Evolutionary conservation across 2,888 invertebrate species (phyloP).

Genomic region (Thymelicus lineola): DNA sequence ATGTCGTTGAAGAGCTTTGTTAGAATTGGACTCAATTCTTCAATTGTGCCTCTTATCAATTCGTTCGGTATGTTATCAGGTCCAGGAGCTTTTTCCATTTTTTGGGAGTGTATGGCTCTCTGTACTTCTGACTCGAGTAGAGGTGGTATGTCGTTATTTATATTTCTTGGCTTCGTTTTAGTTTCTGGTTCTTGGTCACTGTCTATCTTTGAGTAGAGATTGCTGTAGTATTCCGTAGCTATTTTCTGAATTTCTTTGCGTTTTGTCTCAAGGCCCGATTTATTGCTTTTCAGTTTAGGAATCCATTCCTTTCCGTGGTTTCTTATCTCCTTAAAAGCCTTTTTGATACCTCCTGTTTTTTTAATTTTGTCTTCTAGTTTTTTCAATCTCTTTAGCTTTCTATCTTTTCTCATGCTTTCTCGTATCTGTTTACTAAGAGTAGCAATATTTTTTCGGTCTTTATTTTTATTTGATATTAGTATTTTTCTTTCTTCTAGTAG

Average conservation of each 20-base stretch:
- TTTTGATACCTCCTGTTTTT: conserved; percentile 44
- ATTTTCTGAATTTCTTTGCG: not conserved
- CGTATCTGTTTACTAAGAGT: conserved; percentile 41
- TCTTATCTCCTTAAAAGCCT: conserved; percentile 42
- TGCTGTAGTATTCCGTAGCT: no score
- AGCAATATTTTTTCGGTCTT: no score
- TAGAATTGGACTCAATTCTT: conserved; percentile 4
- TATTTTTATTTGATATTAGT: no score
- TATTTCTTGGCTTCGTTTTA: not conserved
- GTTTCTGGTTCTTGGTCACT: not conserved
- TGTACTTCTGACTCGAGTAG: not conserved
- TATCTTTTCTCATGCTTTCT: conserved; percentile 42
- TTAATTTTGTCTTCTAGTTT: conserved; percentile 40
- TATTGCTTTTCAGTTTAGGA: not conserved
- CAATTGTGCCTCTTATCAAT: conserved; percentile 6
- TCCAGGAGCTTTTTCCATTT: conserved; percentile 9
- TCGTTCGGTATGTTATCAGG: conserved; percentile 21
- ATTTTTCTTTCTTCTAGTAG: no score
- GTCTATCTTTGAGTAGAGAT: not conserved
- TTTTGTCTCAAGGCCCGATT: no score
- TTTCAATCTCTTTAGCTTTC: conserved; percentile 36
- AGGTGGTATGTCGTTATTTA: not conserved
- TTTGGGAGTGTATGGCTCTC: conserved; percentile 8
- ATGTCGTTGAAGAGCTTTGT: conserved; percentile 12
- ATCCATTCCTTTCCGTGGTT: conserved; percentile 39